phyloP scores from a whole-genome alignment of 2,888 invertebrate species.

The Mythimna pallens region DNA sequence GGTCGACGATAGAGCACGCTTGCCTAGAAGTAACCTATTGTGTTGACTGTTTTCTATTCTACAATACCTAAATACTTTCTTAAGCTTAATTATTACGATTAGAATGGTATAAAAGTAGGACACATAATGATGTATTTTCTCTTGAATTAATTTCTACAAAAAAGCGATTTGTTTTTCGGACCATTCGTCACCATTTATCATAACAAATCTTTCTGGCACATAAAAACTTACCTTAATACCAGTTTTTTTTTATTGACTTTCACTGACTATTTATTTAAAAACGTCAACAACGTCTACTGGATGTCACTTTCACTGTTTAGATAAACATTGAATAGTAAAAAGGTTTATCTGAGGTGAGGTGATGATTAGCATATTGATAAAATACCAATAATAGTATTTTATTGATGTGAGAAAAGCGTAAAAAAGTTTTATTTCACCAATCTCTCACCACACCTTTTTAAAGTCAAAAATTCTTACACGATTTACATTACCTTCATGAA shows the following conservation, averaged over 20 bases:
- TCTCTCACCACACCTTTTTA: not conserved
- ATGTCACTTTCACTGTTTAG: conserved; percentile 59
- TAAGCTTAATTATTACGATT: not conserved
- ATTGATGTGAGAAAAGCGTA: conserved; percentile 10
- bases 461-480: not conserved
- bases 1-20: too few species aligned
- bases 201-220: conserved; percentile 11
- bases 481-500: not conserved
- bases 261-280: conserved; percentile 43
- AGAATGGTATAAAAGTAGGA: not conserved
- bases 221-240: conserved; percentile 20
- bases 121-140: not conserved
- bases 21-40: too few species aligned
- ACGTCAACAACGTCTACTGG: conserved; percentile 29
- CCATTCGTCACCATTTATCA: conserved; percentile 13
- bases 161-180: not conserved
- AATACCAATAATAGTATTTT: conserved; percentile 21
- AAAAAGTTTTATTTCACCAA: not conserved
- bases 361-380: conserved; percentile 54
- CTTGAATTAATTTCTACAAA: not conserved
- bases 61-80: not conserved
- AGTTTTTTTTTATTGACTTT: conserved; percentile 49
- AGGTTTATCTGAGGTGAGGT: conserved; percentile 3
- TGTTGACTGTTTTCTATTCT: too few species aligned
- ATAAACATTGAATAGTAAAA: conserved; percentile 33